Percentiles rank a stretch among this genome's conserved stretches.
Evolutionary conservation across 2,888 invertebrate genomes (phyloP).

Genomic region (Polydrusus tereticollis): DNA sequence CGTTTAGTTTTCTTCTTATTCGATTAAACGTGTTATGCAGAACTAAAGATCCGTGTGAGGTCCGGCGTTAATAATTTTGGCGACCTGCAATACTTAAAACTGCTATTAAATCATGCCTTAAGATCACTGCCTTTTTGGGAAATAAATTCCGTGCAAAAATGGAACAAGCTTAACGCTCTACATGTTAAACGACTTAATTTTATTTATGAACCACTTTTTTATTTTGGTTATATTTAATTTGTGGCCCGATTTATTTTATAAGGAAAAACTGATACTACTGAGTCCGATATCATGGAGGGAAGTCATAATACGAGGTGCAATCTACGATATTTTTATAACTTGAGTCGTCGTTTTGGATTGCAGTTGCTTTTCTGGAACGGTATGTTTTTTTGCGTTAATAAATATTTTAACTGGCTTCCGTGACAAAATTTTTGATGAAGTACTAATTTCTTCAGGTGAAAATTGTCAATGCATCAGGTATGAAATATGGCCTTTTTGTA

Average conservation of each 20-base stretch:
- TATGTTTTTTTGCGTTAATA: conserved; percentile 1
- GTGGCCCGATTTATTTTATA: conserved; percentile 2
- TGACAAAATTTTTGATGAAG: conserved; percentile 15
- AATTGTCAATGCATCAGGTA: conserved; percentile 5
- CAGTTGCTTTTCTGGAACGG: neutral
- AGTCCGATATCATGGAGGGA: no score
- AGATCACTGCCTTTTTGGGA: neutral
- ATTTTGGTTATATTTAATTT: neutral
- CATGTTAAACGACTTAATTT: conserved; percentile 14
- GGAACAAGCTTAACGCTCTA: neutral
- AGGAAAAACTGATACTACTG: neutral
- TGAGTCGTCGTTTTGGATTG: no score
- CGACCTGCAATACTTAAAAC: conserved; percentile 9
- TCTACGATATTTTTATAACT: no score
- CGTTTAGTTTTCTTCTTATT: no score
- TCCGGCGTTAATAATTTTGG: conserved; percentile 4
- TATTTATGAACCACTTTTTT: conserved; percentile 12
- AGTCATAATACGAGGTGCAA: no score
- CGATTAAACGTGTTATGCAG: neutral
- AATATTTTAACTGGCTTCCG: conserved; percentile 5
- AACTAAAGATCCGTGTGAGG: conserved; percentile 7
- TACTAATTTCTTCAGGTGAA: conserved; percentile 9
- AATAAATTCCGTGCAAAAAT: conserved; percentile 1
- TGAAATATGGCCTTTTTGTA: neutral
- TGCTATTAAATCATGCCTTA: conserved; percentile 2